These are phyloP conservation scores for Harmothoe impar DNA, from an alignment of 2,888 invertebrate genomes.

Conservation along the genomic window DNA sequence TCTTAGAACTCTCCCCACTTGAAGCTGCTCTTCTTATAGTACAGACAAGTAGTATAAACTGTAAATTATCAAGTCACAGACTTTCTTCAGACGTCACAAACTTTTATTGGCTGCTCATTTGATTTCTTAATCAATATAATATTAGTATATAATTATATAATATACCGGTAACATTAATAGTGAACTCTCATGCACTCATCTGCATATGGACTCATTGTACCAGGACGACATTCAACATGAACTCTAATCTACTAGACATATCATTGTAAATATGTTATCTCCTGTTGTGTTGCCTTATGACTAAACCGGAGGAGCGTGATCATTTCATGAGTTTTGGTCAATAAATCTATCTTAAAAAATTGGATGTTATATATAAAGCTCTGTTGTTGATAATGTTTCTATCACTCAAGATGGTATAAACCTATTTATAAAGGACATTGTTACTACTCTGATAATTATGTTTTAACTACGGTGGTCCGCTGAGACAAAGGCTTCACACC, in stretches of 20 bases:
- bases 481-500: no score
- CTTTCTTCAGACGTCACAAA: neutral
- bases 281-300: no score
- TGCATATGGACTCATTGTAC: neutral
- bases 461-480: no score
- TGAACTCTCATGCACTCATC: neutral
- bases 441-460: neutral
- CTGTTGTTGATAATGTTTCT: neutral
- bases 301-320: no score
- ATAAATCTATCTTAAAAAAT: neutral
- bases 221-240: neutral
- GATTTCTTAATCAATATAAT: neutral
- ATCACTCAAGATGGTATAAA: neutral
- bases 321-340: no score
- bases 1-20: no score
- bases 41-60: no score
- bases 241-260: neutral
- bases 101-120: neutral
- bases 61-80: neutral
- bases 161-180: neutral
- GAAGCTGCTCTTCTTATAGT: neutral
- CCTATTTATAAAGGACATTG: neutral
- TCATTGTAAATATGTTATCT: no score
- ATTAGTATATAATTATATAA: neutral
- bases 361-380: neutral